Base-by-base conservation (phyloP, 2,113 vertebrate species). In the Hemichromis elongatus region DNA sequence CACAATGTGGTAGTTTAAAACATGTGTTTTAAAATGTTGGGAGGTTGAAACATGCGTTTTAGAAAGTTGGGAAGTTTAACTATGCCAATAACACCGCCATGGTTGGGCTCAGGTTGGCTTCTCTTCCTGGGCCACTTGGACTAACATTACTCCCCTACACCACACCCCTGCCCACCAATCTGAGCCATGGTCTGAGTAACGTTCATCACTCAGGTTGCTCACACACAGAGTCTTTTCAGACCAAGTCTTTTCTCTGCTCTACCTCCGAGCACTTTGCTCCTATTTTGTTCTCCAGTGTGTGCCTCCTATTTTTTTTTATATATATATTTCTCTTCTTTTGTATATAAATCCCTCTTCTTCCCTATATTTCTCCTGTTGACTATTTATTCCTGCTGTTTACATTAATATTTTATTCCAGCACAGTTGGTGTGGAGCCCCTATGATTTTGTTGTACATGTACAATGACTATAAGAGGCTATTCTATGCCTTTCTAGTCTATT, bases 391-490 rank as follows among this genome's bases (percentile, higher is more conserved):
- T 35, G 16, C 57, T 35, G 57, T 33, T 30, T n/a, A 61, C 57
- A 33, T 61, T 61, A 35, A 61, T 61, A 61, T 61, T 61, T 33
- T 61, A 61, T 9, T 61, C 5, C 9, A 61, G 28, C 57, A 61
- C 28, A 61, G 30, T 19, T 61, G 57, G 33, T 18, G 30, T 61
- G 57, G 9, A 19, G 57, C 57, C 33, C 19, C 57, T 35, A 19
- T 18, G 19, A 35, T 61, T 61, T 61, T 19, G 30, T 35, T 19
- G 57, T 61, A 61, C 0, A 35, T 61, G 18, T 61, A n/a, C 5
- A 61, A 11, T 61, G 0, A 0, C 0, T 18, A 59, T 61, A 61
- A 0, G 19, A 9, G 28, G 9, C 35, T 35, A 10, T 37, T 37
- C 57, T 35, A 7, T 9, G 26, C 55, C 3, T 1, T 53, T 57